Base-by-base conservation (phyloP, 2,888 invertebrate genomes). In the Dendrolimus houi region DNA sequence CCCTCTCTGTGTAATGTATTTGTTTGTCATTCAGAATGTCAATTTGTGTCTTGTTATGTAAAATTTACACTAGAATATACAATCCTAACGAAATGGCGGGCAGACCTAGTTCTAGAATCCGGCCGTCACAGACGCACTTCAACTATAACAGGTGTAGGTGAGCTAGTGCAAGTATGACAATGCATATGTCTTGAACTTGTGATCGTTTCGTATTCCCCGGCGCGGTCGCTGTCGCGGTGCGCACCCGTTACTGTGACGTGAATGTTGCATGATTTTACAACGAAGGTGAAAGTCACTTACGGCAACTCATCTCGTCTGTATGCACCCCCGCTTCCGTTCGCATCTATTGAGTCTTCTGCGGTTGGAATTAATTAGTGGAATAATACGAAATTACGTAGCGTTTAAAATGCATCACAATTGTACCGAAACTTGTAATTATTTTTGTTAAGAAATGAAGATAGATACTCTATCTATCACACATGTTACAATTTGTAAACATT, bases 271-370 rank as follows among this genome's bases (percentile, higher is more conserved):
- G 72, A 67, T 66, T 75, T 65, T 64, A 65, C 67, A 64, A 60
- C 64, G 75, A 76, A 77, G 78, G 78, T 77, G 76, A 76, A 76
- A 77, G 76, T 75, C 72, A 74, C 67, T 64, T 62, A 64, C 66
- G 65, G 66, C 69, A 63, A 72, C 68, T 72, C 67, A 70, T 77
- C 73, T 72, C 64, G 68, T 73, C 72, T 70, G 72, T 69, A 75
- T 75, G 68, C 76, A 72, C 66, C 74, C 66, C 66, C 59, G 63
- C 63, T 67, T 62, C 64, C 59, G 63, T 65, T 64, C 64, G 63
- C 67, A 67, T 66, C 65, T 68, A 68, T 69, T 66, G 68, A 70
- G 69, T 68, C 68, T 67, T 67, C 65, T 66, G 69, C 65, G 65
- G 71, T 70, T 65, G 64, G 70, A 71, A 72, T 72, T 69, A 70